Base-by-base conservation (phyloP, 2,113 vertebrate genomes). In the Crotalus helleri region DNA sequence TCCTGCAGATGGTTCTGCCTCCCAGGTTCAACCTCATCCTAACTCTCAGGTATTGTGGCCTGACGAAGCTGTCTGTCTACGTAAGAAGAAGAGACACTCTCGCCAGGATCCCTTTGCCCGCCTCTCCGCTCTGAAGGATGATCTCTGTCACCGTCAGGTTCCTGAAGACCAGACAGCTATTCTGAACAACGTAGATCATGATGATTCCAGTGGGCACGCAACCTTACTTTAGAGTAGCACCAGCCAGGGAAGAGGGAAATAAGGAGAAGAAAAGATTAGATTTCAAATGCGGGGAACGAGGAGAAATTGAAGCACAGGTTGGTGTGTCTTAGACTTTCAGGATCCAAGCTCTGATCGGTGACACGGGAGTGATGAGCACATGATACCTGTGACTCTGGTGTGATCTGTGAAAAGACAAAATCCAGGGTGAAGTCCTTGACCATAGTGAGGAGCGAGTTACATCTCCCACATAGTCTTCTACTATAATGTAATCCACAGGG, bases 11-110 rank as follows among this genome's bases (percentile, higher is more conserved):
- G 98, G 97, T 97, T 98, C 98, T 98, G 98, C 98, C 98, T 99
- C 99, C 98, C 99, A 99, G 99, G 99, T 98, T 98, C 98, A 98
- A 99, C 99, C 99, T 98, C 98, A 97, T 98, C 98, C 98, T 98
- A 98, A 97, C 98, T 98, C 99, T 98, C 98, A 99, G 99, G 99
- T 98, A 98, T 97, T 98, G 98, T 98, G 96, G 95, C 98, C 98
- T 96, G 98, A 98, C 85, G 98, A 98, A 98, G 98, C 98, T 97
- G 98, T 98, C 98, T 98, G 97, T 98, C 98, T 99, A 98, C 98
- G 98, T 94, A 98, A 98, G 97, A 99, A 98, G 98, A 99, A 98
- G 97, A 98, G 98, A 97, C 98, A 98, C 92, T 97, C 98, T 96
- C 98, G 98, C 97, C 99, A 98, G 95, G 98, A 98, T 97, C 98